Evolutionary conservation across 2,888 invertebrate species (phyloP), one percentile per base, ranked within the genome.

Genomic region (Meiosimyza platycephala): DNA sequence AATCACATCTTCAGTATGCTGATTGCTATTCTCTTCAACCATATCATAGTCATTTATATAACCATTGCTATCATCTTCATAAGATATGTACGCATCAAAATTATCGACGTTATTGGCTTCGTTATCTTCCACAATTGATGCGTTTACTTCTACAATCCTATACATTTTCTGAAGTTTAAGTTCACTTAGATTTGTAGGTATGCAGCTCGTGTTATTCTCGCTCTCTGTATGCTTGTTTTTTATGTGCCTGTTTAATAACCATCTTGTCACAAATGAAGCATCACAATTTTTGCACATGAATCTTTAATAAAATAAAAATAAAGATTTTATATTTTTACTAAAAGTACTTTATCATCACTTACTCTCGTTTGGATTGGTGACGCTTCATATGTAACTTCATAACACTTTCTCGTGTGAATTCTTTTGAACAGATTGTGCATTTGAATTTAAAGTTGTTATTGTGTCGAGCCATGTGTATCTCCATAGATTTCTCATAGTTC

Each of bases 391-490:
- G 86, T 13, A 81, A 74, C 52, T 77, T 77, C 6, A 84, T 72
- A 1, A 83, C 81, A 54, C 82, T 80, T 18, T 82, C 83, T 0
- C 86, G 81, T 2, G 84, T 82, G 72, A 87, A 86, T 4, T 78
- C 75, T 72, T 79, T 83, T 0, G 76, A 66, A 72, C 86, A 86
- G n/a, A 78, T 48, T 16, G 78, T 76, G 73, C 86, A 87, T 65
- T 83, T 79, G 66, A 79, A 84, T 2, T 81, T 82, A 2, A 82
- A 80, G 3, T 82, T 78, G 47, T 84, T 77, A 6, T 72, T 79
- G 52, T 86, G 87, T 67, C 80, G 80, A 3, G 82, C 75, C 18
- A 84, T 71, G 72, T 87, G 86, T 7, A 85, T 80, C 2, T 83
- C 80, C 33, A 85, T 74, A 0, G 86, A 85, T 18, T 82, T 78